These are phyloP conservation scores for Heteromurus nitidus DNA, from an alignment of 2,888 invertebrate genomes.

Conservation along the genomic window DNA sequence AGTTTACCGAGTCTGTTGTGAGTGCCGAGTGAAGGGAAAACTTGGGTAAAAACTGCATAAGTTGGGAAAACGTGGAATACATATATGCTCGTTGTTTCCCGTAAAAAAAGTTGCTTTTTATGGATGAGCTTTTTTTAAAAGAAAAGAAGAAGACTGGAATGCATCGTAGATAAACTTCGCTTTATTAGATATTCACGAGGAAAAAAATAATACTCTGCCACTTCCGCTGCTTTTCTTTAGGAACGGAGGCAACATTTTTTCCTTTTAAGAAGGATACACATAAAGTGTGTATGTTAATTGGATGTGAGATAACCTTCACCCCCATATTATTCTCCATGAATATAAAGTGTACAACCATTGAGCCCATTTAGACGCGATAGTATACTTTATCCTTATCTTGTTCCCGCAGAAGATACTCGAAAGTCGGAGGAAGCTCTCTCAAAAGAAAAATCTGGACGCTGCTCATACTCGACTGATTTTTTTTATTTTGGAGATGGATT, in stretches of 20 bases:
- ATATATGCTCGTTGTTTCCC: neutral
- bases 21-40: slow-evolving; percentile 25
- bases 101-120: slow-evolving; percentile 40
- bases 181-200: slow-evolving; percentile 42
- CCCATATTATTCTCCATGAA: too few relatives aligned
- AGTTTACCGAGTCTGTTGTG: slow-evolving; percentile 38
- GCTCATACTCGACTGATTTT: slow-evolving; percentile 8
- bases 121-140: slow-evolving; percentile 27
- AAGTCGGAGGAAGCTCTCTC: neutral
- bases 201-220: slow-evolving; percentile 25
- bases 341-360: too few relatives aligned
- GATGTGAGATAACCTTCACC: slow-evolving; percentile 53
- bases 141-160: slow-evolving; percentile 36
- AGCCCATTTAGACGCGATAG: slow-evolving; percentile 19
- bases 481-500: slow-evolving; percentile 25
- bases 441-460: neutral
- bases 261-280: slow-evolving; percentile 10
- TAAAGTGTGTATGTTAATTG: slow-evolving; percentile 52
- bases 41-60: neutral
- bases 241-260: slow-evolving; percentile 13
- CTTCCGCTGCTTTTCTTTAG: slow-evolving; percentile 31
- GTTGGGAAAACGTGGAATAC: neutral
- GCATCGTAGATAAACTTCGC: slow-evolving; percentile 38
- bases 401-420: slow-evolving; percentile 18
- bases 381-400: slow-evolving; percentile 42